These are phyloP conservation scores for Drosophila tsacasi DNA, from an alignment of 1,140 invertebrate genomes.

Conservation along the genomic window DNA sequence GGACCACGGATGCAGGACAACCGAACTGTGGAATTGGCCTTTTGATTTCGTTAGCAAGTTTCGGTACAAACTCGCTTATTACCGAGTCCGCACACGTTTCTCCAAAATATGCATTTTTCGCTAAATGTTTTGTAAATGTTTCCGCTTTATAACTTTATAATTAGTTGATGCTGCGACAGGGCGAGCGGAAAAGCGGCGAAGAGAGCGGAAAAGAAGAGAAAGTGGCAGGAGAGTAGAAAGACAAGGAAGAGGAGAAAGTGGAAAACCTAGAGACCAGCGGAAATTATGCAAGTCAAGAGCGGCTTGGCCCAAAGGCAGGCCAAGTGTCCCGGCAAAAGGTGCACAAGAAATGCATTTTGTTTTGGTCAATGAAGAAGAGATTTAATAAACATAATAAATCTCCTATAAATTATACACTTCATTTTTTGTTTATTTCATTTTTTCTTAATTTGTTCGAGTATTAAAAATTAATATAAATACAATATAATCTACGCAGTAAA, in stretches of 20 bases:
- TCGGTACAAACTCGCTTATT: constrained; percentile 48
- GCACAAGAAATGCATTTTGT: background rate
- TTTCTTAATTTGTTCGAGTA: too few species aligned
- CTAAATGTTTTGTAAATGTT: constrained; percentile 85
- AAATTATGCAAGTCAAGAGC: constrained; percentile 66
- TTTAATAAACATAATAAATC: too few species aligned
- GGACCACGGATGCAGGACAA: background rate
- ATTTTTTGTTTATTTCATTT: too few species aligned
- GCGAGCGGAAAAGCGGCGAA: constrained; percentile 1
- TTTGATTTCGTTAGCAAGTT: constrained; percentile 62
- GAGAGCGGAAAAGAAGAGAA: background rate
- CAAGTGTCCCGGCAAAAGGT: background rate
- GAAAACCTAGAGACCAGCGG: constrained; percentile 38
- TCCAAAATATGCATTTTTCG: constrained; percentile 80
- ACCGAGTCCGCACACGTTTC: constrained; percentile 79
- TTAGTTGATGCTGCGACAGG: constrained; percentile 60
- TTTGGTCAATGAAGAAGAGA: background rate
- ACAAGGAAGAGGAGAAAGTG: constrained; percentile 18
- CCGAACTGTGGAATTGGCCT: constrained; percentile 41
- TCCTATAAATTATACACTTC: too few species aligned
- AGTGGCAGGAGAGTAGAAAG: constrained; percentile 22
- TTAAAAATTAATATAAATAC: too few species aligned
- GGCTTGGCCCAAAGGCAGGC: background rate
- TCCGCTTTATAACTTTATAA: constrained; percentile 81
- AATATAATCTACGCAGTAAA: too few species aligned